Percentiles rank a stretch among this genome's conserved stretches.
phyloP scores from a whole-genome alignment of 2,113 vertebrate genomes.

The Platycercus adscitus region DNA sequence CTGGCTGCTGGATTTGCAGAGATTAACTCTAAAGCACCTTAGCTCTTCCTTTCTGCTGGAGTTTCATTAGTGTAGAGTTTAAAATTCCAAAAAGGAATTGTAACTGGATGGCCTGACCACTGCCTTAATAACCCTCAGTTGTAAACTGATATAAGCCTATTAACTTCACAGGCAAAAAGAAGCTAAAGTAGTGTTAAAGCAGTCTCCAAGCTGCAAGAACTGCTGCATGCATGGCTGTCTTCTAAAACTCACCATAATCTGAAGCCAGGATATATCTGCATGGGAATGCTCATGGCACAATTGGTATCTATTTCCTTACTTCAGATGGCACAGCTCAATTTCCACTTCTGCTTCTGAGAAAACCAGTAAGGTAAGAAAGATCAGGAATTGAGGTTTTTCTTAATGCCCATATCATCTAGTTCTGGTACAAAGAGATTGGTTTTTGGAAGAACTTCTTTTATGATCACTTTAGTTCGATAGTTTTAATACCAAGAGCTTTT shows the following conservation, averaged over 20 bases:
- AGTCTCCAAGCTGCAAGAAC: neutral
- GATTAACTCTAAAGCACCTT: slow-evolving; percentile 49
- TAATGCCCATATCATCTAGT: neutral
- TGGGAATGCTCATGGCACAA: neutral
- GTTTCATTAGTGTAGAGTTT: neutral
- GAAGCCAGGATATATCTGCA: neutral
- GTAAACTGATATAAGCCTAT: neutral
- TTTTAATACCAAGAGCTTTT: neutral
- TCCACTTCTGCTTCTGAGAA: neutral
- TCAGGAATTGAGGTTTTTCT: neutral
- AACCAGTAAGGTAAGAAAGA: neutral
- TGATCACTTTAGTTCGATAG: neutral
- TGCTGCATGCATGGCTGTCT: neutral
- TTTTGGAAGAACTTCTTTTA: neutral
- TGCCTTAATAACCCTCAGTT: neutral
- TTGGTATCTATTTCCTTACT: neutral
- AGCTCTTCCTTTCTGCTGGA: neutral
- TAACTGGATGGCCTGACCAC: neutral
- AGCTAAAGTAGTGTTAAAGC: neutral
- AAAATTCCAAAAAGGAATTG: neutral
- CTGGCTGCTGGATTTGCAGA: slow-evolving; percentile 37
- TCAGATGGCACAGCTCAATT: neutral
- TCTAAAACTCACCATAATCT: neutral
- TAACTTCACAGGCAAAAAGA: neutral
- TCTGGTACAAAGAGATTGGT: neutral